Percentiles rank a stretch among this genome's conserved stretches.
Evolutionary conservation across 2,888 invertebrate species (phyloP).

Genomic region (Thyatira batis): DNA sequence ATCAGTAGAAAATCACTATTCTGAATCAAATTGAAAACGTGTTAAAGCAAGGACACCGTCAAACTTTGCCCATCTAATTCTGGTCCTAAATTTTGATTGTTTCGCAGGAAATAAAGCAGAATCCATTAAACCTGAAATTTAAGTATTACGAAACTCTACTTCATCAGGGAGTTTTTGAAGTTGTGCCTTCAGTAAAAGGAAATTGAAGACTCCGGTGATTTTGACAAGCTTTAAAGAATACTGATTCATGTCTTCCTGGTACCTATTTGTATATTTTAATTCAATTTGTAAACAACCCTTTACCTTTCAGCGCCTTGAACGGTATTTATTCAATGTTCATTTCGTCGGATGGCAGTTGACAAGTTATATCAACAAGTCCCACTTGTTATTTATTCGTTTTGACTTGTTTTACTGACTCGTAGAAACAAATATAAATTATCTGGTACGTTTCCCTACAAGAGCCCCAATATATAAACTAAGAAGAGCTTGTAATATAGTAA

Average conservation of each 20-base stretch:
- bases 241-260: slow-evolving; percentile 25
- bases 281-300: slow-evolving; percentile 5
- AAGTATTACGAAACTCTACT: slow-evolving; percentile 19
- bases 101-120: neutral
- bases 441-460: too few relatives aligned
- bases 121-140: slow-evolving; percentile 2
- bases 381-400: too few relatives aligned
- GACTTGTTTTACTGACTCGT: too few relatives aligned
- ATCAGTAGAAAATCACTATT: neutral
- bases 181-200: slow-evolving; percentile 27
- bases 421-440: too few relatives aligned
- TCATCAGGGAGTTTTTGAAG: slow-evolving; percentile 17
- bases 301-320: neutral
- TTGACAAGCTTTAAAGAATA: slow-evolving; percentile 34
- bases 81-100: neutral
- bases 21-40: neutral
- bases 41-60: neutral
- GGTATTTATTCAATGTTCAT: slow-evolving; percentile 4
- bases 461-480: too few relatives aligned
- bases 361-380: neutral
- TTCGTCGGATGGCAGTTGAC: neutral
- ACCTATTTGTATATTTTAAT: slow-evolving; percentile 12
- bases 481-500: too few relatives aligned
- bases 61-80: neutral
- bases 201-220: slow-evolving; percentile 39